Base-by-base conservation (phyloP, 2,888 invertebrate genomes). In the Aproaerema taeniolella region DNA sequence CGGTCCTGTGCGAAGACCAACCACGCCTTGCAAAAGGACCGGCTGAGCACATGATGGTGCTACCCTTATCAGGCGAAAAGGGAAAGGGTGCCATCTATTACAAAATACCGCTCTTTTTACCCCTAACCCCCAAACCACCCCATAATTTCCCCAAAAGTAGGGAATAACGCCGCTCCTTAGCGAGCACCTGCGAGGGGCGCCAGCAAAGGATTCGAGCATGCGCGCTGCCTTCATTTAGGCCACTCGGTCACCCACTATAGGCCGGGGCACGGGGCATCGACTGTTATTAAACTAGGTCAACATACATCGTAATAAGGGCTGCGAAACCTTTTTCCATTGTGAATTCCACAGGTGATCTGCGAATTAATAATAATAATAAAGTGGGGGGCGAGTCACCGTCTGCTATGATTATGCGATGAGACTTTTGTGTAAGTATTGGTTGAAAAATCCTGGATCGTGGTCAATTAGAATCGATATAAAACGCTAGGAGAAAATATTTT, bases 161-260 rank as follows among this genome's bases (percentile, higher is more conserved):
- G 28, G 28, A 7, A 28, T 3, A 28, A 28, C 28, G n/a, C 10
- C 4, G n/a, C 3, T n/a, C 10, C 28, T n/a, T 28, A 25, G 70
- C 80, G 5, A 20, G 4, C 8, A 4, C 8, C 8, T 20, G 5
- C 20, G 20, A 20, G 20, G 20, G 20, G 20, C 20, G 4, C 20
- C 20, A 8, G 20, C 20, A 6, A 20, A 8, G 4, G 20, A 4
- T 20, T 4, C 20, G 26, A n/a, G 26, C 26, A n/a, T 26, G 81
- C 76, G 48, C 53, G 46, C 38, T 46, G 56, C 53, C 47, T 47
- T 43, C 28, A 80, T 69, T 52, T 79, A 56, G 81, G 83, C 56
- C 74, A 83, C 61, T 81, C 44, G 82, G 81, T 61, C 82, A 82
- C 73, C 81, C 76, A 74, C 79, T 20, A n/a, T n/a, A n/a, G n/a